phyloP scores from a whole-genome alignment of 2,113 vertebrate genomes.

The Chinchilla lanigera region DNA sequence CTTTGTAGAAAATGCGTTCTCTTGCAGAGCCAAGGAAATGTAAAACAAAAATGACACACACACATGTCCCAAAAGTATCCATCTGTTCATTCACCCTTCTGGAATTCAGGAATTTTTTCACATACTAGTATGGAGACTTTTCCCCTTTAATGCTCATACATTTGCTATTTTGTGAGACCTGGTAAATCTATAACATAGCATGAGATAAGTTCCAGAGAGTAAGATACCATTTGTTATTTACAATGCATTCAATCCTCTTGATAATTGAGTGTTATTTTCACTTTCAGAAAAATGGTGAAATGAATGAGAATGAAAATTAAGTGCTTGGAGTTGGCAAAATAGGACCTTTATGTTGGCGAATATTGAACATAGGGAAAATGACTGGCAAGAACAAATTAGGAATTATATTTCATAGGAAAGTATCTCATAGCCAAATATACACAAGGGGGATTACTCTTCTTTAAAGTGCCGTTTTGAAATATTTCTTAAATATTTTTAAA shows the following conservation, averaged over 20 bases:
- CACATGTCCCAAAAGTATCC: constrained; percentile 82
- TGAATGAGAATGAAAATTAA: constrained; percentile 59
- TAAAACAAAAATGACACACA: constrained; percentile 83
- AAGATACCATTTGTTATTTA: constrained; percentile 71
- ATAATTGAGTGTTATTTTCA: constrained; percentile 52
- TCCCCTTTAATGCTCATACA: constrained; percentile 74
- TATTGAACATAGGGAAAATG: constrained; percentile 54
- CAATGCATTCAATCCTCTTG: constrained; percentile 60
- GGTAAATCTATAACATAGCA: constrained; percentile 63
- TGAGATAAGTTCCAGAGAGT: constrained; percentile 61
- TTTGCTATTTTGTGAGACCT: constrained; percentile 71
- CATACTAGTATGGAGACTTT: constrained; percentile 76
- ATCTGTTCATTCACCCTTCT: constrained; percentile 84
- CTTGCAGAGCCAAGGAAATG: constrained; percentile 83
- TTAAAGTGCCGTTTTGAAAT: constrained; percentile 52
- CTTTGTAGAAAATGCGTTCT: constrained; percentile 83
- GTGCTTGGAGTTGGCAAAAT: constrained; percentile 54
- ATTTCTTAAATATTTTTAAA: constrained; percentile 22
- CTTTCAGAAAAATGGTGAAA: constrained; percentile 55
- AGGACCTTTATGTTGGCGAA: constrained; percentile 47
- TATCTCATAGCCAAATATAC: constrained; percentile 35
- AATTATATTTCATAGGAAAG: constrained; percentile 53
- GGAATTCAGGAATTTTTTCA: constrained; percentile 83
- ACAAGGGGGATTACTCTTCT: constrained; percentile 16
- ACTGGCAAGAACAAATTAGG: constrained; percentile 17